Evolutionary conservation across 2,797 vertebrate species (phyloP), one percentile per base, ranked within the genome.

Genomic region (Xyrichtys novacula): DNA sequence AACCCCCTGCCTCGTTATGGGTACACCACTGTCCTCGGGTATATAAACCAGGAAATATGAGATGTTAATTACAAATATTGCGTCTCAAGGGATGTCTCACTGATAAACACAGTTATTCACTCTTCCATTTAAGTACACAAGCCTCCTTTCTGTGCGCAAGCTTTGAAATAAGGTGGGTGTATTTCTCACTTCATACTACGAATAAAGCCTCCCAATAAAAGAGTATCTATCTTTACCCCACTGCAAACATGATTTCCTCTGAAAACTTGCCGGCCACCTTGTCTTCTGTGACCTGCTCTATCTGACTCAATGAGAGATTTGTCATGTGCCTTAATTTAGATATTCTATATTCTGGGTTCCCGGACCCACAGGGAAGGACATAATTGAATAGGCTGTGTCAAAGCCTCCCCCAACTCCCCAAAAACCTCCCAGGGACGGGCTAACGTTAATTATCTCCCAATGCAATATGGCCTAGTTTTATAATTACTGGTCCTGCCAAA

Each of bases 381-480:
- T 95, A 95, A 95, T 95, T 95, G 94, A 95, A 95, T 93, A 90
- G 93, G 90, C 91, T 92, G 90, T 94, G 93, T 94, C 93, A 95
- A 93, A 93, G 86, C 85, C 79, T 81, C 84, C 90, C 78, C 81
- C 87, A 74, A 84, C 82, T 83, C 78, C 59, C 50, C 78, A 79
- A 92, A 89, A 91, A 88, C 90, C 93, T 93, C 92, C 74, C 78
- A 88, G 92, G 92, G 90, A 94, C 76, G 62, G 73, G 69, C 91
- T 93, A 92, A 91, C 88, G 91, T 94, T 94, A 94, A 94, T 94
- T 94, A 93, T 92, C 92, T 95, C 94, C 94, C 93, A 87, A 89
- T 93, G 93, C 93, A 93, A 91, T 93, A 93, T 95, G 94, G 92
- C 94, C 94, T 94, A 95, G 91, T 94, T 95, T 94, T 93, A 94